Conservation (phyloP, 2,113 vertebrate species). For the Thalassarche chlororhynchos region DNA sequence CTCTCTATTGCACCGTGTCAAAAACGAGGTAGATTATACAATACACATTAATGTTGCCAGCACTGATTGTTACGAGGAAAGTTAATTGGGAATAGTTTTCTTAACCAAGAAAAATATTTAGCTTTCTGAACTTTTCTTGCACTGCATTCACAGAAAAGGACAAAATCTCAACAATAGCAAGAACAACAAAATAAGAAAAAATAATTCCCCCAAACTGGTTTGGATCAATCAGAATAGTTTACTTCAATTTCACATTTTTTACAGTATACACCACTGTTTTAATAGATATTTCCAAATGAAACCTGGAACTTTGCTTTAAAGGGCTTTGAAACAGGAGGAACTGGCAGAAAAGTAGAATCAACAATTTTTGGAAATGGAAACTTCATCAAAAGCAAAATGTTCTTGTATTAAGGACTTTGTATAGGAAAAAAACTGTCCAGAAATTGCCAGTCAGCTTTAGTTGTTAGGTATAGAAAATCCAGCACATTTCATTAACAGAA, state of each 20-base stretch:
- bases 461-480: not conserved
- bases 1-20: fast-evolving
- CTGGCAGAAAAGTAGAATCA: not conserved
- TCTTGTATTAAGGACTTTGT: not conserved
- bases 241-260: not conserved
- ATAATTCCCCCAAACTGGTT: not conserved
- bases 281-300: not conserved
- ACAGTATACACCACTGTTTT: not conserved
- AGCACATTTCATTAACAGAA: not conserved
- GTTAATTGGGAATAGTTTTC: not conserved
- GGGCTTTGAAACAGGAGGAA: not conserved
- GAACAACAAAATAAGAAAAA: not conserved
- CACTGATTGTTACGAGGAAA: not conserved
- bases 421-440: fast-evolving
- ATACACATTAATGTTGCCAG: not conserved
- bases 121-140: not conserved
- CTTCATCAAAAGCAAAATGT: not conserved
- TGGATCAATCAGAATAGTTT: not conserved
- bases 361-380: not conserved
- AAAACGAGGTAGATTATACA: not conserved
- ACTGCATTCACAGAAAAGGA: not conserved
- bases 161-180: not conserved
- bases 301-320: not conserved
- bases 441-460: not conserved
- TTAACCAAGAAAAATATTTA: not conserved